Percentiles rank a stretch among this genome's conserved stretches.
phyloP scores from a whole-genome alignment of 2,888 invertebrate genomes.

The Meta bourneti region DNA sequence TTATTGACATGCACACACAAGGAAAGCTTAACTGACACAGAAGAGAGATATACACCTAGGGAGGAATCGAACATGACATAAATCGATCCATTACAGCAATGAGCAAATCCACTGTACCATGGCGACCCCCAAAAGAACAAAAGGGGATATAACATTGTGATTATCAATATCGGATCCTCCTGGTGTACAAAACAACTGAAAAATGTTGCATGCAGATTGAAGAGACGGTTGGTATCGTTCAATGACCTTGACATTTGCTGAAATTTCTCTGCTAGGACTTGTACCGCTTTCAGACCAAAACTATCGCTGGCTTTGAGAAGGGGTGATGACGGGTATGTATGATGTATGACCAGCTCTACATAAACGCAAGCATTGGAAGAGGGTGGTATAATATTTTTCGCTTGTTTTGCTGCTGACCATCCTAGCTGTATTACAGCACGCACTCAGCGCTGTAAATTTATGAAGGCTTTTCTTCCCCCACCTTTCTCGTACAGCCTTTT shows the following conservation, averaged over 20 bases:
- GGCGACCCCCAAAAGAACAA: too few species aligned
- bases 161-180: too few species aligned
- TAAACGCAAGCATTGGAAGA: neutral
- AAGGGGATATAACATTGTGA: too few species aligned
- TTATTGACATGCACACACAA: too few species aligned
- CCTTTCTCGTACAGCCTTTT: neutral
- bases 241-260: neutral
- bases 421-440: neutral
- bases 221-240: neutral
- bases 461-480: slow-evolving; percentile 7
- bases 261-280: neutral
- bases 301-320: neutral
- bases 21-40: too few species aligned
- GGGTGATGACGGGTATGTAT: slow-evolving; percentile 50
- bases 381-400: slow-evolving; percentile 34
- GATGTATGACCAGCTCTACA: slow-evolving; percentile 37
- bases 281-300: slow-evolving; percentile 2
- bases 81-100: too few species aligned
- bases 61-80: too few species aligned
- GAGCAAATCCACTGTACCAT: too few species aligned
- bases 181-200: too few species aligned
- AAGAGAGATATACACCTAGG: too few species aligned
- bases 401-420: slow-evolving; percentile 36
- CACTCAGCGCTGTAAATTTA: slow-evolving; percentile 45
- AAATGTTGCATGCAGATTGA: neutral